A percentile compares a stretch with the other conserved stretches of the same genome.
These are phyloP conservation scores for Sycophila texana DNA, from an alignment of 2,888 invertebrate species.

Conservation along the genomic window DNA sequence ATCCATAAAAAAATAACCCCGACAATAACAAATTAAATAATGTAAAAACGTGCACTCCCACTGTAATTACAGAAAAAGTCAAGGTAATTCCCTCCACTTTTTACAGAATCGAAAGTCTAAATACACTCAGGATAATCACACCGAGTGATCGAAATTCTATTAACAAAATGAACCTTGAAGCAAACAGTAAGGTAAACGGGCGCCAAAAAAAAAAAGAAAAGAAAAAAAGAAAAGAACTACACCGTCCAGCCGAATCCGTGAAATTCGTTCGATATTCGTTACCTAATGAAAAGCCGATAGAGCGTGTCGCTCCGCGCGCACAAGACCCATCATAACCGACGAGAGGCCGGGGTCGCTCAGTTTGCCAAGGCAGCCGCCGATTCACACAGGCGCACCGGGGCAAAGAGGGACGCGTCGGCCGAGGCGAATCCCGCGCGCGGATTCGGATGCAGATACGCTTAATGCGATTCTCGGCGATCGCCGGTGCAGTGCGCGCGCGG, in stretches of 20 bases:
- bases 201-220: neutral
- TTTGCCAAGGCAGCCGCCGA: neutral
- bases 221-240: neutral
- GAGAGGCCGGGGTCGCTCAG: neutral
- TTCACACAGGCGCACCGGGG: neutral
- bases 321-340: constrained; percentile 1
- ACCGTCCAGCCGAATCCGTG: neutral
- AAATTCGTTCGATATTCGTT: constrained; percentile 2
- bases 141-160: neutral
- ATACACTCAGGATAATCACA: neutral
- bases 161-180: constrained; percentile 1
- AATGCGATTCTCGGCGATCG: constrained; percentile 72
- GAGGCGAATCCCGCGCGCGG: neutral
- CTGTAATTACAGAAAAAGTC: too few species aligned
- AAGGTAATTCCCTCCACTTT: too few species aligned
- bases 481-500: constrained; percentile 28
- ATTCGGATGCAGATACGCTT: constrained; percentile 58
- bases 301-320: neutral
- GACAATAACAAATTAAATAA: too few species aligned
- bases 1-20: too few species aligned
- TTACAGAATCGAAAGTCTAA: too few species aligned
- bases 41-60: neutral
- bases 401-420: constrained; percentile 9
- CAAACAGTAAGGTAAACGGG: neutral
- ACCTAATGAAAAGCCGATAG: neutral